Conservation (phyloP, 2,797 vertebrate species). For the Hyperoplus lanceolatus region DNA sequence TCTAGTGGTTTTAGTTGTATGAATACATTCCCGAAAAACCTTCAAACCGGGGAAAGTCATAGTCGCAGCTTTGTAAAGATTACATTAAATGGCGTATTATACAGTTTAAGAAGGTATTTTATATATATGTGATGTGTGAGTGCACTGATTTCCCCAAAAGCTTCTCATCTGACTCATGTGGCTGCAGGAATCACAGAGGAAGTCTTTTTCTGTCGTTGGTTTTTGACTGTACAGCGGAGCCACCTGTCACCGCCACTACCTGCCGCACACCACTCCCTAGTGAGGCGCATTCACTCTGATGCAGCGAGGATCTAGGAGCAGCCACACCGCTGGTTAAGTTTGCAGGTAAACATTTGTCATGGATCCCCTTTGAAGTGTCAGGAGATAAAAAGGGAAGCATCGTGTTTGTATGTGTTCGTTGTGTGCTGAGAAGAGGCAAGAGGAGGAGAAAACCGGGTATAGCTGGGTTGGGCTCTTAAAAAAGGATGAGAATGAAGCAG, state of each 20-base stretch:
- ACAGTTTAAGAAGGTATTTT: slow-evolving; percentile 4
- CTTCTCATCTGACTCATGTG: neutral
- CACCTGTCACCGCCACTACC: slow-evolving; percentile 36
- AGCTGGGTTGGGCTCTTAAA: neutral
- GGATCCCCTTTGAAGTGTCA: slow-evolving; percentile 79
- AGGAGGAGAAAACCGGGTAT: slow-evolving; percentile 24
- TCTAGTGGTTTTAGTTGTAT: neutral
- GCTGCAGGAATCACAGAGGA: slow-evolving; percentile 9
- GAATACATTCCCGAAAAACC: no score
- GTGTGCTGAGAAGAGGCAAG: slow-evolving; percentile 30
- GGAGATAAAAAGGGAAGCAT: slow-evolving; percentile 71
- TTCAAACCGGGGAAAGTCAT: neutral
- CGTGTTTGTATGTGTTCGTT: slow-evolving; percentile 62
- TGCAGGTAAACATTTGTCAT: slow-evolving; percentile 69
- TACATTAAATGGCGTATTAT: neutral
- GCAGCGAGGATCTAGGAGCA: slow-evolving; percentile 34
- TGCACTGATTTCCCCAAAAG: neutral
- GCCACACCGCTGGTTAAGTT: slow-evolving; percentile 58
- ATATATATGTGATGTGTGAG: neutral
- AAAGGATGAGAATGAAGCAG: slow-evolving; percentile 3
- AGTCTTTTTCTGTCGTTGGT: slow-evolving; percentile 6
- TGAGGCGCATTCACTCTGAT: slow-evolving; percentile 37
- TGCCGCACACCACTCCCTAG: slow-evolving; percentile 30
- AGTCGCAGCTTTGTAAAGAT: neutral
- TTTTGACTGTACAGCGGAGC: slow-evolving; percentile 15